phyloP scores from a whole-genome alignment of 2,113 vertebrate species.

The Rhodinocichla rosea region DNA sequence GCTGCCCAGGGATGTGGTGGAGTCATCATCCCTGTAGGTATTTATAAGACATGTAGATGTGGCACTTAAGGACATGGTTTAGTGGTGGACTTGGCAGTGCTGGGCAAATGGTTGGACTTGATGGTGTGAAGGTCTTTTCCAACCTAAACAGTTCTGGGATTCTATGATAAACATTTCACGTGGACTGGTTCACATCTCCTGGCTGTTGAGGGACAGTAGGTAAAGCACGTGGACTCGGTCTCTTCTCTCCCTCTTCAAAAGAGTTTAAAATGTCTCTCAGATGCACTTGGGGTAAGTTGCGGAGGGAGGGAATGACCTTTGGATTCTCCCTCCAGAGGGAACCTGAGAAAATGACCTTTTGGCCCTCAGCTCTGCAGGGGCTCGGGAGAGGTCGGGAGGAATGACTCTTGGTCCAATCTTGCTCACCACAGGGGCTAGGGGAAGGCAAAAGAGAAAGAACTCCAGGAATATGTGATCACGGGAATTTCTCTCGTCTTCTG shows the following conservation, averaged over 20 bases:
- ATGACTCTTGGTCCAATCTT: conserved; percentile 37
- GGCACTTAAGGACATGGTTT: neutral
- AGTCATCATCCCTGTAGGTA: neutral
- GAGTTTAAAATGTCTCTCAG: conserved; percentile 9
- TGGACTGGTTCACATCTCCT: neutral
- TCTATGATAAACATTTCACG: neutral
- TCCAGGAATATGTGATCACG: neutral
- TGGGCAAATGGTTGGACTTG: neutral
- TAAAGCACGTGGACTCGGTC: neutral
- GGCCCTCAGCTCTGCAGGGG: conserved; percentile 50
- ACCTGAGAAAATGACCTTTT: conserved; percentile 72
- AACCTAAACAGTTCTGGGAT: neutral
- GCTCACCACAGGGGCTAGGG: conserved; percentile 25
- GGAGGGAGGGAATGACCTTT: conserved; percentile 50
- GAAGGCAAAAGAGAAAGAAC: neutral
- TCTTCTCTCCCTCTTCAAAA: neutral
- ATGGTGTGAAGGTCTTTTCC: neutral
- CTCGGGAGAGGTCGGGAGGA: conserved; percentile 57
- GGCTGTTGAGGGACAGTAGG: neutral
- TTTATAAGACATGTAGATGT: neutral
- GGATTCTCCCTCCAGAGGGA: conserved; percentile 53
- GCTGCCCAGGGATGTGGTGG: neutral
- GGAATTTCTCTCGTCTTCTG: conserved; percentile 30
- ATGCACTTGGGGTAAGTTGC: conserved; percentile 4
- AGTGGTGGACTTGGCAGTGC: neutral